A percentile compares a stretch with the other conserved stretches of the same genome.
Conservation (phyloP, 35 echinoderm and acorn worm species). For the Patiria miniata region DNA sequence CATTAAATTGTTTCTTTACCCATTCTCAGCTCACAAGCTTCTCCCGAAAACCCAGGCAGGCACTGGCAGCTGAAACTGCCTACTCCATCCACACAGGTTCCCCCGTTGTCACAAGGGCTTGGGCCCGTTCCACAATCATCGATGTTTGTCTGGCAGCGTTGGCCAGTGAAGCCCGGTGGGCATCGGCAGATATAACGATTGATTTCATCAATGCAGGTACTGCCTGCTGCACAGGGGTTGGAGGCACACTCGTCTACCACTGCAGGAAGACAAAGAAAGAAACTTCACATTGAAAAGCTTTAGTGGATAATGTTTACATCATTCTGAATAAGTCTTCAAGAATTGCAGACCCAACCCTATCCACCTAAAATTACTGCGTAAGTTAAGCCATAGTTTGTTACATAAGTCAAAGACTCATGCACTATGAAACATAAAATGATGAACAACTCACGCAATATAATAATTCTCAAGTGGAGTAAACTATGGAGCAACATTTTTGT, state of each 20-base stretch:
- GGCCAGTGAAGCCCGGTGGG: conserved; percentile 16
- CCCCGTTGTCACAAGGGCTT: conserved; percentile 41
- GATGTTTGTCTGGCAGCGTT: conserved; percentile 22
- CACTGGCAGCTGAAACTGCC: conserved; percentile 15
- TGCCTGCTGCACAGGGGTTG: conserved; percentile 24
- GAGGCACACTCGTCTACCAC: conserved; percentile 35
- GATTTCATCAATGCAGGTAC: conserved; percentile 39
- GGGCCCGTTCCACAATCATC: conserved; percentile 29
- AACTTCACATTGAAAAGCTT: too few species aligned
- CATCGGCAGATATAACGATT: conserved; percentile 27
- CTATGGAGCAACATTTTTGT: too few species aligned
- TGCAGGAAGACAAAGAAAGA: not conserved
- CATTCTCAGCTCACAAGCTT: conserved; percentile 33
- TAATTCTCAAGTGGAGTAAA: too few species aligned
- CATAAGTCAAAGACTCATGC: too few species aligned
- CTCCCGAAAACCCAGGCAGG: conserved; percentile 25
- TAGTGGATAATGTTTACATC: too few species aligned
- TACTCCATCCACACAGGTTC: conserved; percentile 12
- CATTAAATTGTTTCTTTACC: not conserved
- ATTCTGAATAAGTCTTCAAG: too few species aligned
- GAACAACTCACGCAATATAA: too few species aligned
- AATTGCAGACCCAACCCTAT: too few species aligned
- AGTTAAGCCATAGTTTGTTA: too few species aligned
- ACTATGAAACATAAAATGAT: too few species aligned
- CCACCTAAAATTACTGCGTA: too few species aligned